Evolutionary conservation across 2,888 invertebrate species (phyloP).

Genomic region (Drosophila mercatorum): DNA sequence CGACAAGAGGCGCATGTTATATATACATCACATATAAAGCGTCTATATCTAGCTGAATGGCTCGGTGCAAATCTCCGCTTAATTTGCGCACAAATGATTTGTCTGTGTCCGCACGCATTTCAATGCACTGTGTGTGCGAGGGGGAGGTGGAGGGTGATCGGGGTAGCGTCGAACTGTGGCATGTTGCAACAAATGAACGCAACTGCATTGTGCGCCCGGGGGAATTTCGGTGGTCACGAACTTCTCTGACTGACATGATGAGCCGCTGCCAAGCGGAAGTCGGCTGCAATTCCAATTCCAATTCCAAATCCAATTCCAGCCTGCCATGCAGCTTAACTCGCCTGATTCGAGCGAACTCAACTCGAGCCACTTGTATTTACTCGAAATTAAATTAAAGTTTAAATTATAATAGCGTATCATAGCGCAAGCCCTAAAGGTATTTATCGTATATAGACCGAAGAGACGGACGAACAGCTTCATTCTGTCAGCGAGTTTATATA

Average conservation of each 20-base stretch:
- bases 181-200: slow-evolving; percentile 59
- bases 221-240: slow-evolving; percentile 15
- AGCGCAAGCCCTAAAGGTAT: not conserved
- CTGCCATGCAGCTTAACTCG: slow-evolving; percentile 9
- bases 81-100: slow-evolving; percentile 50
- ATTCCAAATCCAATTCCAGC: slow-evolving; percentile 20
- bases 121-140: slow-evolving; percentile 6
- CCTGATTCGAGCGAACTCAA: not conserved
- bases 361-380: slow-evolving; percentile 1
- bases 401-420: not conserved
- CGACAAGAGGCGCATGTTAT: slow-evolving; percentile 13
- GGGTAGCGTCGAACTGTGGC: not conserved
- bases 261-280: slow-evolving; percentile 63
- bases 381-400: slow-evolving; percentile 1
- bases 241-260: slow-evolving; percentile 18
- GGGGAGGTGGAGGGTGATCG: not conserved
- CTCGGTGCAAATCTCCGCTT: slow-evolving; percentile 32
- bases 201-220: slow-evolving; percentile 50
- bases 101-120: slow-evolving; percentile 51
- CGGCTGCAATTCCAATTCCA: slow-evolving; percentile 35
- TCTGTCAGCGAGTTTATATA: too few relatives aligned
- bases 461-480: too few relatives aligned
- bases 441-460: not conserved
- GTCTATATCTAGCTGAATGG: not conserved
- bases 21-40: slow-evolving; percentile 13